phyloP scores from a whole-genome alignment of 2,113 vertebrate genomes.

The Aviceda subcristata region DNA sequence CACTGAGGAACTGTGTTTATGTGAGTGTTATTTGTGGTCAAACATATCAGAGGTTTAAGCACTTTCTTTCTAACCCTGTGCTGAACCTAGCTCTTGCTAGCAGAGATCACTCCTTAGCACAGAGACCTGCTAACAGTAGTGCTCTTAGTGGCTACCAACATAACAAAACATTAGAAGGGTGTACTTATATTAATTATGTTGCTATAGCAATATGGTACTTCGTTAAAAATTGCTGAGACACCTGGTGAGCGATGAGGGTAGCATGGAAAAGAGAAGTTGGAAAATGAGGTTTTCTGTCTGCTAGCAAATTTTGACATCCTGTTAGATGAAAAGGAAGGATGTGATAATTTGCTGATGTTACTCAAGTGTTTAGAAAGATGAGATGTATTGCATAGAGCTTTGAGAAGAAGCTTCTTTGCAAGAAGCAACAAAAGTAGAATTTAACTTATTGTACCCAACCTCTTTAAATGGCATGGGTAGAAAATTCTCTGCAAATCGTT shows the following conservation, averaged over 20 bases:
- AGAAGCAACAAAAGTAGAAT: not conserved
- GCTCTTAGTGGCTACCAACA: not conserved
- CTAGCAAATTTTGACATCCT: not conserved
- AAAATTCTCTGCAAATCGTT: not conserved
- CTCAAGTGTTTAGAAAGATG: not conserved
- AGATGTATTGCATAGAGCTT: not conserved
- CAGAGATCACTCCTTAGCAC: not conserved
- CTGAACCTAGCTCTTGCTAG: not conserved
- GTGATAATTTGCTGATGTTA: conserved; percentile 4
- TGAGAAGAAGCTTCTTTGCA: not conserved
- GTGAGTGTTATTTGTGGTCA: not conserved
- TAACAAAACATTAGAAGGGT: not conserved
- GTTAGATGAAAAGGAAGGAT: not conserved
- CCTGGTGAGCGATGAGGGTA: not conserved
- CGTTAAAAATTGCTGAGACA: not conserved
- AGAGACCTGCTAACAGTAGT: not conserved
- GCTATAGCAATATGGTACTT: not conserved
- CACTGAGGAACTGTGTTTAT: not conserved
- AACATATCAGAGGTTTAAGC: not conserved
- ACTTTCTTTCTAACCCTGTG: not conserved
- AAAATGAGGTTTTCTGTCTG: not conserved
- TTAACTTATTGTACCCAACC: not conserved
- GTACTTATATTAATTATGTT: not conserved
- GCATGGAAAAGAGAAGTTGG: not conserved
- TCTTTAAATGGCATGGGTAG: not conserved